Evolutionary conservation across 2,113 vertebrate species (phyloP), one percentile per base, ranked within the genome.

Genomic region (Poecilia latipinna): DNA sequence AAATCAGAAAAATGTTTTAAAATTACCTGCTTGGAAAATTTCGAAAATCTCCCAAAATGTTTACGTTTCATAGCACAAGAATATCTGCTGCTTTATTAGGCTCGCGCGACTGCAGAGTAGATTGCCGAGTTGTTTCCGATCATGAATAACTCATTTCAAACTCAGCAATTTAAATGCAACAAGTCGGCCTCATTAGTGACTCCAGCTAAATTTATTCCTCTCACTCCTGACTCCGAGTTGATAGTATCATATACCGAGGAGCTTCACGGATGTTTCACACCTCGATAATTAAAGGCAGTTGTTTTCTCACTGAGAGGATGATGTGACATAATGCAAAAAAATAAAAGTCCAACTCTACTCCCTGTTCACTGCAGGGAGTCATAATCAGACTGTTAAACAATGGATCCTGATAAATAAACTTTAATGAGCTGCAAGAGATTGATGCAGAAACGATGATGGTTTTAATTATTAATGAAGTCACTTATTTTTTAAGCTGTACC

Each of bases 271-370:
- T 8, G 6, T 74, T 83, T 92, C 44, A 0, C 82, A 86, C 86
- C 70, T 75, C 26, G 29, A 71, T 88, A 76, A 90, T 89, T 90
- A 80, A 86, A 88, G 84, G 79, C 86, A 82, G 86, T 84, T 90
- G 80, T 90, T 92, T 88, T 81, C 75, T 75, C 74, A 65, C 37
- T 61, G 72, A 65, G 66, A 26, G 5, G 48, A 69, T 65, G 73
- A 74, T 29, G 75, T 82, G 83, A 84, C 62, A 68, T 17, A 61
- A 60, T 39, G 19, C 73, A 35, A 65, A 29, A 28, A 64, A 65
- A 68, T 75, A 68, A 69, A 29, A 7, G 2, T 10, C 22, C 8
- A 11, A 24, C 31, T 61, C 13, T 24, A 6, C 19, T 12, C 35
- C 73, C n/a, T 66, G 22, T 70, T 74, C 10, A 74, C 8, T 35